Percentiles rank a stretch among this genome's conserved stretches.
These are phyloP conservation scores for Montipora capricornis DNA, from an alignment of 64 coral and sea anemone genomes.

Conservation along the genomic window DNA sequence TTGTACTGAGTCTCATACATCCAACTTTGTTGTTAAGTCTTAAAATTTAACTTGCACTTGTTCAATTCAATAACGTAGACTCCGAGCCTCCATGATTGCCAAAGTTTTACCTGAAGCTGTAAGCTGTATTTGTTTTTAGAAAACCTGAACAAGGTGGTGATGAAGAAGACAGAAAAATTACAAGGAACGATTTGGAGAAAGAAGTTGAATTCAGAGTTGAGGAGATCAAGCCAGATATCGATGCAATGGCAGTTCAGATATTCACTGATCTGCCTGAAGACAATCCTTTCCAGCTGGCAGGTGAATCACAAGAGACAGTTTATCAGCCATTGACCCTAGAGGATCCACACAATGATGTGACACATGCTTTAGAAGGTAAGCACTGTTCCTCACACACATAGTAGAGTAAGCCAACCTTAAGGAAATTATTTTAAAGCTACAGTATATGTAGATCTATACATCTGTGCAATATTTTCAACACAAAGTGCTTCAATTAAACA, in stretches of 20 bases:
- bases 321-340: slow-evolving; percentile 17
- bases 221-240: slow-evolving; percentile 60
- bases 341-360: slow-evolving; percentile 17
- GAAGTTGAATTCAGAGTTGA: slow-evolving; percentile 35
- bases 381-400: neutral
- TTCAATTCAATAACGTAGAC: too few species aligned
- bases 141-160: neutral
- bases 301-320: neutral
- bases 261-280: slow-evolving; percentile 57
- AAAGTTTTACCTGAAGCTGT: too few species aligned
- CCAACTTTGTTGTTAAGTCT: too few species aligned
- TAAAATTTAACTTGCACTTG: too few species aligned
- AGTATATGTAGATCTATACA: too few species aligned
- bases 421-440: neutral
- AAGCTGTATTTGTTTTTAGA: neutral
- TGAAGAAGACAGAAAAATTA: slow-evolving; percentile 34
- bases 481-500: too few species aligned
- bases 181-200: neutral
- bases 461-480: too few species aligned
- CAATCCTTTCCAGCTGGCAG: neutral
- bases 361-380: slow-evolving; percentile 10
- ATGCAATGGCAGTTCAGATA: slow-evolving; percentile 25
- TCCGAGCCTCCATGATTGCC: too few species aligned
- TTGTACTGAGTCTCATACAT: too few species aligned
- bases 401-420: too few species aligned